A percentile compares a stretch with the other conserved stretches of the same genome.
Evolutionary conservation across 2,797 vertebrate species (phyloP).

Genomic region (Cryptoblepharus egeriae): DNA sequence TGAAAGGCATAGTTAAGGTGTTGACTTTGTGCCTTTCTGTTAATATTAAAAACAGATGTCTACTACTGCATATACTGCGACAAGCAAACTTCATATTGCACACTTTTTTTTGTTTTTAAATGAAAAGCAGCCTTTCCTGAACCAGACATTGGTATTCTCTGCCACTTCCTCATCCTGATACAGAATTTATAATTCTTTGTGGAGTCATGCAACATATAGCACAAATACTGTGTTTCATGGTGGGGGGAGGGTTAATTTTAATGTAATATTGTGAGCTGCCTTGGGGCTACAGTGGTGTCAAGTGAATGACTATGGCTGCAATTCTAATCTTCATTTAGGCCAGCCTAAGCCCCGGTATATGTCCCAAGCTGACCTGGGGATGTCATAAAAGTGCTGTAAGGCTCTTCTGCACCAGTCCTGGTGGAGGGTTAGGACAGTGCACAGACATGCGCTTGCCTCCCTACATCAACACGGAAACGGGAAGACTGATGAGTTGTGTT

Average conservation of each 20-base stretch:
- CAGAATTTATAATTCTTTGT: neutral
- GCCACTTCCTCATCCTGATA: neutral
- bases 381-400: too few relatives aligned
- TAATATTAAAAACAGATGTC: conserved; percentile 58
- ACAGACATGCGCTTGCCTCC: too few relatives aligned
- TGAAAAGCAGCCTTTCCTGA: neutral
- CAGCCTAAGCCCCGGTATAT: too few relatives aligned
- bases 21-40: neutral
- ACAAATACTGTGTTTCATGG: neutral
- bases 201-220: neutral
- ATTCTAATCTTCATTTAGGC: too few relatives aligned
- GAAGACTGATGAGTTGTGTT: too few relatives aligned
- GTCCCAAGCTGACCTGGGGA: too few relatives aligned
- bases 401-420: too few relatives aligned
- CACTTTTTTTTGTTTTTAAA: neutral
- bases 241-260: neutral
- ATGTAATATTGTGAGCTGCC: neutral
- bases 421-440: too few relatives aligned
- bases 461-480: too few relatives aligned
- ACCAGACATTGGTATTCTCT: neutral
- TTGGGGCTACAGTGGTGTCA: neutral
- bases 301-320: too few relatives aligned
- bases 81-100: neutral
- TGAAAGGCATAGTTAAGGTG: neutral
- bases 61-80: conserved; percentile 20